Percentiles rank a stretch among this genome's conserved stretches.
Conservation (phyloP, 2,113 vertebrate species). For the Nanorana parkeri region DNA sequence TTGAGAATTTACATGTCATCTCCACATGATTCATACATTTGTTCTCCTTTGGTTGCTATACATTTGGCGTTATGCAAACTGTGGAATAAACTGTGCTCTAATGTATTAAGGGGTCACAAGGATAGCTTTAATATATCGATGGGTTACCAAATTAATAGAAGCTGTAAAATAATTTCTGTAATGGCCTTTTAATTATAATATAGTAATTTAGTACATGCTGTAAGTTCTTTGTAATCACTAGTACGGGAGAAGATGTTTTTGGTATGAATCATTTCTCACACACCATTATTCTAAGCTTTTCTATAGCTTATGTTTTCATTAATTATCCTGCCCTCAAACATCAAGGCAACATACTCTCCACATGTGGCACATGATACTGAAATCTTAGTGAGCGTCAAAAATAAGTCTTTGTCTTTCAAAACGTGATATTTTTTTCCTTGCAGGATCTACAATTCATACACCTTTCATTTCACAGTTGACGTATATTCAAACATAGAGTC, state of each 20-base stretch:
- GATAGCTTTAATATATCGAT: no score
- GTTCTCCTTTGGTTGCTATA: no score
- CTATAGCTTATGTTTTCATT: neutral
- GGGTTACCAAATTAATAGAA: no score
- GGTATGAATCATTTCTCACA: neutral
- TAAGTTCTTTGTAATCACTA: neutral
- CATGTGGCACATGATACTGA: neutral
- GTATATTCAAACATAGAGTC: no score
- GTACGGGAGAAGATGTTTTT: neutral
- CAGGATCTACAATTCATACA: neutral
- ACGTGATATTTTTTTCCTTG: neutral
- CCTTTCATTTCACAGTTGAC: neutral
- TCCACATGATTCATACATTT: no score
- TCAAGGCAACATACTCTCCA: neutral
- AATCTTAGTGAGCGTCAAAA: neutral
- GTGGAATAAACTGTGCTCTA: no score
- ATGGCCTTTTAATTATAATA: neutral
- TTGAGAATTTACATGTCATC: no score
- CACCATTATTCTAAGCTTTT: neutral
- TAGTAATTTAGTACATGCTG: no score
- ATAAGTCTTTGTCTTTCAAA: neutral
- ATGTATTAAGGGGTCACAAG: no score
- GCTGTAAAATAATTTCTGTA: no score
- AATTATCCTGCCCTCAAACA: neutral
- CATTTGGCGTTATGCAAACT: no score